Conservation (phyloP, 2,888 invertebrate species). For the Heliconius sara region DNA sequence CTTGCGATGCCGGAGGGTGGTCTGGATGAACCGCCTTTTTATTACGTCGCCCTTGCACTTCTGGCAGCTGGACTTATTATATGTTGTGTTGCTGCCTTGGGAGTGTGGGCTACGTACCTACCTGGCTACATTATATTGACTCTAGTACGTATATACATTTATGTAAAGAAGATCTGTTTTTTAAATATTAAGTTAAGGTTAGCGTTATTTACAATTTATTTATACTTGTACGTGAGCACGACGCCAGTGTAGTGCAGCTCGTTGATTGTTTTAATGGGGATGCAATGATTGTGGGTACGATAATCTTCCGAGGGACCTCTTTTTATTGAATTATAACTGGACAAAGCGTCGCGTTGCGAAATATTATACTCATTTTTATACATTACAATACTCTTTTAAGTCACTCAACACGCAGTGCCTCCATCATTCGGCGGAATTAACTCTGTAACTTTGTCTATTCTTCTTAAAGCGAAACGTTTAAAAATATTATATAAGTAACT, state of each 20-base stretch:
- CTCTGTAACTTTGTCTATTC: neutral
- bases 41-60: conserved; percentile 89
- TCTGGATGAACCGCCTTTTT: conserved; percentile 89
- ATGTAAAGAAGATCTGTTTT: neutral
- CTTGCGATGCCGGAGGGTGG: conserved; percentile 85
- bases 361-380: no score
- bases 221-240: neutral
- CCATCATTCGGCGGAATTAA: no score
- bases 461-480: neutral
- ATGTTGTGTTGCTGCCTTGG: conserved; percentile 88
- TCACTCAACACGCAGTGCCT: no score
- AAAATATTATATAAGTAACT: neutral
- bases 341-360: no score
- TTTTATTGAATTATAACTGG: no score
- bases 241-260: neutral
- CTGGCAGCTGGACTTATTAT: conserved; percentile 88
- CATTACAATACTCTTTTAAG: no score
- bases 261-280: neutral
- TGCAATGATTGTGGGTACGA: neutral
- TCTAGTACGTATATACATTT: conserved; percentile 41
- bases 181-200: neutral
- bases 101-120: conserved; percentile 92
- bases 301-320: neutral
- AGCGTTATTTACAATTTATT: neutral
- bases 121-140: conserved; percentile 87